These are phyloP conservation scores for Crypturellus undulatus DNA, from an alignment of 2,113 vertebrate species.

Conservation along the genomic window DNA sequence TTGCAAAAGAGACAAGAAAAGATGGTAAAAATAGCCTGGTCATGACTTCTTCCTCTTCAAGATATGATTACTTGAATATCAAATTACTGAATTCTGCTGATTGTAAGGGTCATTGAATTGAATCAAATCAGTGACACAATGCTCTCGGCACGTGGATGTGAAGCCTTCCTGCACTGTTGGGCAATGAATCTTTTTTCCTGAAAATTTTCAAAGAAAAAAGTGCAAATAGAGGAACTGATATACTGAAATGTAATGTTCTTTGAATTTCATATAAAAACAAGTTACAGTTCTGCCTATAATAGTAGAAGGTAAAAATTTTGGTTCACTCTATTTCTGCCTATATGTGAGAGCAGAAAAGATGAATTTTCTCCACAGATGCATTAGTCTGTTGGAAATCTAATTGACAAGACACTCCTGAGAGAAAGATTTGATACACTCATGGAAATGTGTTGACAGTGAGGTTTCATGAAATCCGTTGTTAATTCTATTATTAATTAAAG, in stretches of 20 bases:
- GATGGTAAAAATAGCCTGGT: background rate
- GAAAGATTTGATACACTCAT: background rate
- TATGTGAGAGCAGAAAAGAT: background rate
- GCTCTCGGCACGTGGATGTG: background rate
- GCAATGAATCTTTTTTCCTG: background rate
- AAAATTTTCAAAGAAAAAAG: background rate
- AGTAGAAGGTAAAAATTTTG: background rate
- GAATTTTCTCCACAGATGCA: background rate
- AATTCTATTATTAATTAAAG: background rate
- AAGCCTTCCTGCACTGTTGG: background rate
- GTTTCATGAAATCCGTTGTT: background rate
- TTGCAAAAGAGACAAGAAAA: too few relatives aligned
- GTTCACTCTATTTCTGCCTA: background rate
- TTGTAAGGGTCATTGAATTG: background rate
- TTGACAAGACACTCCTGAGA: background rate
- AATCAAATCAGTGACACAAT: background rate
- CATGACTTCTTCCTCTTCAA: background rate
- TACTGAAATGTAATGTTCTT: background rate
- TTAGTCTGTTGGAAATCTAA: background rate
- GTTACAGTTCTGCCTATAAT: background rate
- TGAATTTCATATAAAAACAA: background rate
- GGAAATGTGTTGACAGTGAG: background rate
- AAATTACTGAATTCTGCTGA: background rate
- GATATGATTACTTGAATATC: fast-evolving
- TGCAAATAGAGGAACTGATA: background rate